phyloP scores from a whole-genome alignment of 2,888 invertebrate genomes.

The Bursaphelenchus okinawaensis region DNA sequence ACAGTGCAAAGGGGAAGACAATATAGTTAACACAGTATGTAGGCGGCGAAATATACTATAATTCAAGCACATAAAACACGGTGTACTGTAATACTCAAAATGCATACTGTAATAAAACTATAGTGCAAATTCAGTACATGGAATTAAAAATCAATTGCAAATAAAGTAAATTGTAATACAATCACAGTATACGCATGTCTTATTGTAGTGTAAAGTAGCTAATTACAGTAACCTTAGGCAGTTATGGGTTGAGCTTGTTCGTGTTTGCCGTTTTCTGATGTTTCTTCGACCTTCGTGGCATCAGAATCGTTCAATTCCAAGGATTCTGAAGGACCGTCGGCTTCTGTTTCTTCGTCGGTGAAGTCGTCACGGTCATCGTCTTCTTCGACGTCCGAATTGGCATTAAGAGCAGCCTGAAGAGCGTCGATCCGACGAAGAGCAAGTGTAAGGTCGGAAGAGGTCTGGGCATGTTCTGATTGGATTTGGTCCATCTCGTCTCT shows the following conservation, averaged over 20 bases:
- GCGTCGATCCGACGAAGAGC: conserved; percentile 84
- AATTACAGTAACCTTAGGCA: neutral
- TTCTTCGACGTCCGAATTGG: neutral
- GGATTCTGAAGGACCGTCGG: conserved; percentile 12
- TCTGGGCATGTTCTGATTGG: conserved; percentile 41
- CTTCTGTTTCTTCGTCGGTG: conserved; percentile 13
- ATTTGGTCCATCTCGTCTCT: conserved; percentile 23
- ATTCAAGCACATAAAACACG: too few relatives aligned
- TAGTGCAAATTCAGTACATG: too few relatives aligned
- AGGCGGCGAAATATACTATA: too few relatives aligned
- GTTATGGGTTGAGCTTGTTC: neutral
- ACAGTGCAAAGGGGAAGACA: too few relatives aligned
- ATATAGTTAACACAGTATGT: too few relatives aligned
- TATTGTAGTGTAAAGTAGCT: too few relatives aligned
- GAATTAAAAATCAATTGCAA: too few relatives aligned
- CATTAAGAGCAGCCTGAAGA: conserved; percentile 62
- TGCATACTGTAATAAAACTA: too few relatives aligned
- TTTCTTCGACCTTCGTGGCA: neutral
- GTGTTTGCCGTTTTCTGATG: neutral
- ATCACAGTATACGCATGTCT: too few relatives aligned
- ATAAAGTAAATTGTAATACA: too few relatives aligned
- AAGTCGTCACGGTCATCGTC: conserved; percentile 2
- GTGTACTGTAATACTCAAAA: too few relatives aligned
- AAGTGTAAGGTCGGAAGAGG: conserved; percentile 70
- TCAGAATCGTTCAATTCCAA: conserved; percentile 6